Base-by-base conservation (phyloP, 2,888 invertebrate genomes). In the Leptinotarsa juncta region DNA sequence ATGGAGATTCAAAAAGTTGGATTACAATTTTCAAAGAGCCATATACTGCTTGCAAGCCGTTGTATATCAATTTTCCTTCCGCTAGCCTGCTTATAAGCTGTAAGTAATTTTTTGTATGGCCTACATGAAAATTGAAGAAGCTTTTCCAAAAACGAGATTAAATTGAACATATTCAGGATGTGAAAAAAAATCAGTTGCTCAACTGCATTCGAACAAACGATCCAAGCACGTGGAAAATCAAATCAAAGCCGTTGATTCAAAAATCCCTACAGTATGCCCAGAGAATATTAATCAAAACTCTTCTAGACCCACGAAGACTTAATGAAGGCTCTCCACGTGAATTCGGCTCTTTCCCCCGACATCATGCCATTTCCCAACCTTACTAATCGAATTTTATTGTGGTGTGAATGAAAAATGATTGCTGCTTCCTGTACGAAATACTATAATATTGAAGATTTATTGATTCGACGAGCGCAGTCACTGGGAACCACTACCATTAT, bases 231-330 rank as follows among this genome's bases (percentile, higher is more conserved):
- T 53, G 18, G 10, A 18, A 18, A 57, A 57, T 23, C 57, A 15
- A 57, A 57, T 62, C 62, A 62, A 42, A 32, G n/a, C 62, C n/a
- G 62, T 20, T n/a, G 42, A 62, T 62, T 32, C 1, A 62, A 42
- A 62, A 42, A 42, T 62, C n/a, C 62, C 60, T 3, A 60, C 60
- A 23, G 5, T 23, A 12, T 78, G 77, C 77, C 74, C 57, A 72
- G 65, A 74, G 77, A 71, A 78, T 77, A 78, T 77, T 77, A 80
- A 80, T 78, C 76, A 78, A 77, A 80, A 77, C 73, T 77, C 75
- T 74, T 73, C 70, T 72, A 71, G 78, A 75, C 74, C 77, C 72
- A 74, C 74, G 73, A 78, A 77, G 78, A 75, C 77, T 72, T 72
- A 62, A 62, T 62, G 62, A 62, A 42, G n/a, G 62, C 18, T 62